Evolutionary conservation across 2,113 vertebrate species (phyloP), one percentile per base, ranked within the genome.

Genomic region (Carettochelys insculpta): DNA sequence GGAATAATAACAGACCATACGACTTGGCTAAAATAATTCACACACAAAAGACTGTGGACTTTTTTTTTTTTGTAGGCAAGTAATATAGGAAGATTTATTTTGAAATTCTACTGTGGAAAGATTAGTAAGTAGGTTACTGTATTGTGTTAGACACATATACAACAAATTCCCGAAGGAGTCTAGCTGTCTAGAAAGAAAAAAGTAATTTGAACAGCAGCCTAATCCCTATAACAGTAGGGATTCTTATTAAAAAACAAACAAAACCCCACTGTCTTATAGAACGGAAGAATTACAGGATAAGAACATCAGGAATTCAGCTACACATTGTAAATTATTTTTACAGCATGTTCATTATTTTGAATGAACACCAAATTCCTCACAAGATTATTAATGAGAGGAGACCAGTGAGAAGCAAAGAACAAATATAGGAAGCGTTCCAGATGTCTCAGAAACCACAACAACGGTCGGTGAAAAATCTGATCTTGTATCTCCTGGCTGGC

Each of bases 31-130:
- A 80, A 68, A 71, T n/a, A 52, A 68, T 48, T 61, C 22, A 86
- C 43, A 77, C 38, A 13, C 1, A 81, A 48, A 43, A 84, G 76
- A 85, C n/a, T 2, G 1, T 11, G 65, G 43, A 61, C 43, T 68
- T 2, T 52, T 65, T 81, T 91, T 76, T 85, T n/a, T n/a, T n/a
- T n/a, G 82, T n/a, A 54, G 58, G 54, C 50, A 89, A 87, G 25
- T 6, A 77, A 71, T 7, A 61, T 8, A 86, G 12, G 3, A 7
- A 91, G 34, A 88, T 94, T 94, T 90, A 93, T 95, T 95, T 73
- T 89, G 53, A 87, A 7, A 11, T 52, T 52, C 61, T 38, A 22
- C 38, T 1, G 71, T 43, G 31, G n/a, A 43, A 88, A 89, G 79
- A 68, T 12, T 45, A 83, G 83, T 73, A 83, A 78, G 65, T 50